Conservation (phyloP, 1,140 invertebrate species). For the Polypedilum pembai region DNA sequence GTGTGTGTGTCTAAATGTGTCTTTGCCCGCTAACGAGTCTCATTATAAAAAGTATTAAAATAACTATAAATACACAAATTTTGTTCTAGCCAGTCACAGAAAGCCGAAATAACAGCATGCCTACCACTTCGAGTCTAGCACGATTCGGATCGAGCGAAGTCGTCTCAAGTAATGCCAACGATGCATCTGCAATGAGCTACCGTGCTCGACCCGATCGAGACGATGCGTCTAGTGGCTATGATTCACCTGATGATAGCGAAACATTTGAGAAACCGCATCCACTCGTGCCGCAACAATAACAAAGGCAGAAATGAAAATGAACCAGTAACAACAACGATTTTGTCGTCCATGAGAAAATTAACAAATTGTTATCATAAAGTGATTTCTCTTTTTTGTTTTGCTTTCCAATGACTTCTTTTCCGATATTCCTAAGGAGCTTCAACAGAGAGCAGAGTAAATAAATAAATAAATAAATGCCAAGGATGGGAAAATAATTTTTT, state of each 20-base stretch:
- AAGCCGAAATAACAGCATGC: conserved; percentile 24
- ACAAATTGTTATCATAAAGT: neutral
- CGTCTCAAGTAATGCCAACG: neutral
- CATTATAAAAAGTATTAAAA: no score
- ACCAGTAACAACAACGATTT: neutral
- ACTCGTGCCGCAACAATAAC: neutral
- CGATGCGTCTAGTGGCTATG: neutral
- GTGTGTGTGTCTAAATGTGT: no score
- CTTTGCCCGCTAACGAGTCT: no score
- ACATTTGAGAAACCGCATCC: neutral
- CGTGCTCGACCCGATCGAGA: neutral
- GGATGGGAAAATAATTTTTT: no score
- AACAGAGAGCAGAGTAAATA: no score
- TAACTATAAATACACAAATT: neutral
- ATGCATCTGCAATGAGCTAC: neutral
- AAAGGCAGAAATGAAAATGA: neutral
- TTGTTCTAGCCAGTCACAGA: conserved; percentile 27
- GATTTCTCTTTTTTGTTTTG: no score
- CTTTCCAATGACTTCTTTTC: no score
- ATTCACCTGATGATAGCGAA: conserved; percentile 7
- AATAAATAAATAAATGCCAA: no score
- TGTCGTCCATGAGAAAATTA: neutral
- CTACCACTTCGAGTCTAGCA: conserved; percentile 23
- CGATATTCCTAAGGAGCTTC: no score
- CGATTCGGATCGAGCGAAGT: neutral